These are phyloP conservation scores for Psix sp. DNA, from an alignment of 1,140 invertebrate genomes.

Conservation along the genomic window DNA sequence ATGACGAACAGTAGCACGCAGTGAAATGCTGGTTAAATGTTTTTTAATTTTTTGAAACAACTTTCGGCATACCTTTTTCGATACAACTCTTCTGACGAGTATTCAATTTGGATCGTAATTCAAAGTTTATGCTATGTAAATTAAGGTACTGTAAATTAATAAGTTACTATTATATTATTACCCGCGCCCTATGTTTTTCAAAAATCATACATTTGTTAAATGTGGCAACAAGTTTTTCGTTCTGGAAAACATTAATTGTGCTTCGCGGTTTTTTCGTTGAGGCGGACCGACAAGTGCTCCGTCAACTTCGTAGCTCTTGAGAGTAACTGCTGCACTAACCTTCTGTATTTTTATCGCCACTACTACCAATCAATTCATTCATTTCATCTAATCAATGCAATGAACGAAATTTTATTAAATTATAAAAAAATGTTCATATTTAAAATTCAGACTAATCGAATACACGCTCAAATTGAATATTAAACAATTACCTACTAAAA, in stretches of 20 bases:
- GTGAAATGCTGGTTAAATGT: conserved; percentile 2
- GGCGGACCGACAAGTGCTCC: conserved; percentile 1
- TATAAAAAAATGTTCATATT: no score
- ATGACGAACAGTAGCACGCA: conserved; percentile 10
- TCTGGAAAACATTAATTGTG: conserved; percentile 1
- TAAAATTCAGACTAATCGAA: conserved; percentile 1
- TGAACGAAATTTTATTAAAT: no score
- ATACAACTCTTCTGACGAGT: background rate
- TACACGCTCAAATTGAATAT: background rate
- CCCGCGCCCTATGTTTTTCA: conserved; percentile 23
- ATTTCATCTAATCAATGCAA: no score
- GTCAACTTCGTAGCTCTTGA: background rate
- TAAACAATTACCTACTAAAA: background rate
- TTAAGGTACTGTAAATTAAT: no score
- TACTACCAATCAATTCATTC: conserved; percentile 1
- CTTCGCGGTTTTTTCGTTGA: conserved; percentile 5
- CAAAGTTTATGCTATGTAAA: conserved; percentile 17
- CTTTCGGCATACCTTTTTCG: conserved; percentile 6
- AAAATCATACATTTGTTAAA: conserved; percentile 21
- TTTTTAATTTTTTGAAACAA: conserved; percentile 15
- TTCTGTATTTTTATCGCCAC: background rate
- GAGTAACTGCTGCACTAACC: conserved; percentile 4
- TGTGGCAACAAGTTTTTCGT: conserved; percentile 28
- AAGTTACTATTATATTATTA: conserved; percentile 29
- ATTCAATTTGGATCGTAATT: conserved; percentile 1